Evolutionary conservation across 2,888 invertebrate species (phyloP), one percentile per base, ranked within the genome.

Genomic region (Napeogenes inachia): DNA sequence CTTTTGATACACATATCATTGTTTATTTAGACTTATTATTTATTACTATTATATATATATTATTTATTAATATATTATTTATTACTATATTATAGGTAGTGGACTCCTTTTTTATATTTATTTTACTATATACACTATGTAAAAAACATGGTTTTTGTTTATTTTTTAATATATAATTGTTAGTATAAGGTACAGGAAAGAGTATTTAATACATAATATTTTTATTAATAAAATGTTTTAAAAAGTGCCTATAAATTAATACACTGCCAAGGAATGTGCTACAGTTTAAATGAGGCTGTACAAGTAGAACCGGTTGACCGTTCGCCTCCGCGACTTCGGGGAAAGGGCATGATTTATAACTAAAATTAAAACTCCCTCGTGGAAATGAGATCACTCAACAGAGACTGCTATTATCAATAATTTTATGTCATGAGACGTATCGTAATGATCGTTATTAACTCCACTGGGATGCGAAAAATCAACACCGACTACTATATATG

Each of bases 271-370:
- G 89, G 90, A 90, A 90, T 90, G 89, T 90, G 89, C 89, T 89
- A 89, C 89, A 89, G 89, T 89, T 90, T 89, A 90, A 89, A 90
- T 88, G 89, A 89, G 90, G 86, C 85, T 85, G 87, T 79, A 82
- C 84, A 75, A 82, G 86, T 81, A 71, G 80, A 83, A 88, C 88
- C 87, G 89, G 89, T 87, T 84, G 80, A 69, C 73, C 74, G 73
- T 75, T 75, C 81, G 81, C 81, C 82, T 79, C 82, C 82, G 81
- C 81, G 79, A 81, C 84, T 87, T 85, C 85, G 89, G 89, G 85
- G 89, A 89, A 90, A 89, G 88, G 87, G 73, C 80, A 85, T 87
- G 87, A 88, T 84, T 87, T 88, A 89, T 85, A 83, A 77, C 80
- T 84, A 81, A 85, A 88, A 89, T 88, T 87, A 87, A 87, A 83